phyloP scores from a whole-genome alignment of 2,888 invertebrate species.

The Dicranocentrus wangi region DNA sequence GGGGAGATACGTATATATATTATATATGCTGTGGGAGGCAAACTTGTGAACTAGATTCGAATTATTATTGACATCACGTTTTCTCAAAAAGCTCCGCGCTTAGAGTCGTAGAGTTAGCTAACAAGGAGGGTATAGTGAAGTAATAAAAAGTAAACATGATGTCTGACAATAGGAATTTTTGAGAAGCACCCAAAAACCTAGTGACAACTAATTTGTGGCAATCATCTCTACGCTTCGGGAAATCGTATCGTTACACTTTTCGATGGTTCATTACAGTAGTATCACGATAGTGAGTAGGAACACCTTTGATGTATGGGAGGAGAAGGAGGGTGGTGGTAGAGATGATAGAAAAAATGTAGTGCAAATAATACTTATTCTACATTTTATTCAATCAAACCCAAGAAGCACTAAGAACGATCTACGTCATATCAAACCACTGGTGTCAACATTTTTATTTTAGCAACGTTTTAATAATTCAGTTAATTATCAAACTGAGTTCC shows the following conservation, averaged over 20 bases:
- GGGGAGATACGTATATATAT: not conserved
- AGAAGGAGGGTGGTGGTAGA: not conserved
- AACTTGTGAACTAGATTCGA: slow-evolving; percentile 22
- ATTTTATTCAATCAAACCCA: not conserved
- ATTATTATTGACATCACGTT: slow-evolving; percentile 35
- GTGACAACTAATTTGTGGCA: slow-evolving; percentile 1
- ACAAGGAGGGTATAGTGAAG: not conserved
- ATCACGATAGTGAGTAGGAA: not conserved
- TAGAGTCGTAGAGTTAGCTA: not conserved
- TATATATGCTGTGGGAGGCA: not conserved
- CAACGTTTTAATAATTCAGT: not conserved
- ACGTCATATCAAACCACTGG: not conserved
- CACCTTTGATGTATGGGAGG: not conserved
- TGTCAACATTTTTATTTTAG: not conserved
- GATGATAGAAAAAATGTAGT: not conserved
- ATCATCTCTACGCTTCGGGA: not conserved
- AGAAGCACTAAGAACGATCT: too few species aligned
- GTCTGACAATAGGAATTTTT: not conserved
- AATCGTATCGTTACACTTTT: not conserved
- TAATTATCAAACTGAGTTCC: too few species aligned
- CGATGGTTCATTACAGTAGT: not conserved
- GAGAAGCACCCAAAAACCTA: not conserved
- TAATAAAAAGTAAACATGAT: slow-evolving; percentile 11
- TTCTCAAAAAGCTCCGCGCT: slow-evolving; percentile 8
- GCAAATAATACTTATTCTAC: not conserved